These are phyloP conservation scores for Rhodinocichla rosea DNA, from an alignment of 2,113 vertebrate species.

Conservation along the genomic window DNA sequence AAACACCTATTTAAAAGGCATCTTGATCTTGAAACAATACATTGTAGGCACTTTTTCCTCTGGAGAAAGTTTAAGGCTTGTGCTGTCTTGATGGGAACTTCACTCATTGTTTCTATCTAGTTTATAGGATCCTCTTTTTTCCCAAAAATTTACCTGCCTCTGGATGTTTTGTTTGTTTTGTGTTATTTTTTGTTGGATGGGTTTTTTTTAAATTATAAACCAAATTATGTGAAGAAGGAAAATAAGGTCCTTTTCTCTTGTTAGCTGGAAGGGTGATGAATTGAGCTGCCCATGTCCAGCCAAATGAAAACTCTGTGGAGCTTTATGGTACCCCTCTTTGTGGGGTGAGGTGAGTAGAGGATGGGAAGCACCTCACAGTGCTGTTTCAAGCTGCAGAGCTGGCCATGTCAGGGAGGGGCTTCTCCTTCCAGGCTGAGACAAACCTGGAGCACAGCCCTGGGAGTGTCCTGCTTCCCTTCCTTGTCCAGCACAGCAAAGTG, in stretches of 20 bases:
- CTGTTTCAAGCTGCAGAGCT: neutral
- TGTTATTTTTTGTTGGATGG: neutral
- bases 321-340: neutral
- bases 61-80: neutral
- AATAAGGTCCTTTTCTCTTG: neutral
- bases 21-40: conserved; percentile 45
- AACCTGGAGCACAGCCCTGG: neutral
- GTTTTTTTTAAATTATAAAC: neutral
- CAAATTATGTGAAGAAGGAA: neutral
- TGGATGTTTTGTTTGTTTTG: neutral
- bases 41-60: neutral
- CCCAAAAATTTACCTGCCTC: neutral
- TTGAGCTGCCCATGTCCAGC: neutral
- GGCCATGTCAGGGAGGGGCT: neutral
- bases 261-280: neutral
- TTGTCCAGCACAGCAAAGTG: neutral
- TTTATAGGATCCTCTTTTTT: neutral
- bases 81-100: neutral
- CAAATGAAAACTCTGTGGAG: neutral
- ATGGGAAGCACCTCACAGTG: neutral
- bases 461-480: neutral
- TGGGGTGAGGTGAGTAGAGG: neutral
- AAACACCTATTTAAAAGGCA: conserved; percentile 28
- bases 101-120: neutral
- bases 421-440: neutral